phyloP scores from a whole-genome alignment of 2,797 vertebrate species.

The Erpetoichthys calabaricus region DNA sequence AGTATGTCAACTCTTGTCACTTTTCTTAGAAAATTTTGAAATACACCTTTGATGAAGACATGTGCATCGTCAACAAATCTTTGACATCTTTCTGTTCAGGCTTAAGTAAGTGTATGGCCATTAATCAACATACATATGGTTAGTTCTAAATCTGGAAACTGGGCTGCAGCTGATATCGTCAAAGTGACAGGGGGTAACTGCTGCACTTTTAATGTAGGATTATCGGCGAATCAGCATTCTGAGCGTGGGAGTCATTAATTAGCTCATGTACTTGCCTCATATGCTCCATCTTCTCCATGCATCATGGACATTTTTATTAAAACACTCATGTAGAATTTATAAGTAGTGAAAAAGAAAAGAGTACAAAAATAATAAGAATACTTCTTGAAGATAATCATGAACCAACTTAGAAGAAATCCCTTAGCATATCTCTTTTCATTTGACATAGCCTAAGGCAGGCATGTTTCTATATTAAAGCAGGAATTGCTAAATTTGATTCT shows the following conservation, averaged over 20 bases:
- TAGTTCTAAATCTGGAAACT: neutral
- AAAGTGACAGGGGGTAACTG: neutral
- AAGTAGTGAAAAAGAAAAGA: no score
- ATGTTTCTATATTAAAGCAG: no score
- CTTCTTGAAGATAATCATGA: no score
- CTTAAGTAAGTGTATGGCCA: conserved; percentile 1
- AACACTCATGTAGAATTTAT: no score
- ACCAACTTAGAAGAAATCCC: no score
- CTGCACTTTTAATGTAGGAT: neutral
- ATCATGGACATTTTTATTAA: no score
- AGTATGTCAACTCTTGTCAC: neutral
- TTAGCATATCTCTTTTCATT: no score
- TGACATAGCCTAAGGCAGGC: no score
- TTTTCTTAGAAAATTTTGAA: neutral
- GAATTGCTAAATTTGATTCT: no score
- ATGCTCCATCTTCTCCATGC: neutral
- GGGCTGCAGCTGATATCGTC: neutral
- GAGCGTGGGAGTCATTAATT: conserved; percentile 1
- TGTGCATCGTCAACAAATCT: conserved; percentile 4
- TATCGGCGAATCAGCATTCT: neutral
- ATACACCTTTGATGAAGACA: neutral
- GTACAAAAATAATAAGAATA: no score
- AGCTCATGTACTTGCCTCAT: neutral
- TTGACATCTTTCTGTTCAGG: neutral
- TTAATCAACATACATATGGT: conserved; percentile 3